phyloP scores from a whole-genome alignment of 1,140 invertebrate genomes.

The Monomorium pharaonis region DNA sequence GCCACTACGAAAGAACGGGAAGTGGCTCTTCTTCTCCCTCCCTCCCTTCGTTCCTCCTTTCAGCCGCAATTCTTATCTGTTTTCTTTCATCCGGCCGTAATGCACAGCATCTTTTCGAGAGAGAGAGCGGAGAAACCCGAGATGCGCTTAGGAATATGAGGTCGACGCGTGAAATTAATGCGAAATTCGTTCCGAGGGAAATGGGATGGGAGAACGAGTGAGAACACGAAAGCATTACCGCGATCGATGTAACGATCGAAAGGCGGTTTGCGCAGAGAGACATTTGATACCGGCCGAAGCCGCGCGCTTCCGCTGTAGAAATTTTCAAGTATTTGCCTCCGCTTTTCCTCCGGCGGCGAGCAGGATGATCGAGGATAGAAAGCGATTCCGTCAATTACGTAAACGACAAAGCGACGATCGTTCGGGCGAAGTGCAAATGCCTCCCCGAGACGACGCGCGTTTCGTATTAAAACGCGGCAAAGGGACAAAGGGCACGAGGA shows the following conservation, averaged over 20 bases:
- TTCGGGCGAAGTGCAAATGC: not conserved
- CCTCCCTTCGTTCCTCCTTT: not conserved
- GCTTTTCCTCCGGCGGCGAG: not conserved
- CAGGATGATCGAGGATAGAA: conserved; percentile 6
- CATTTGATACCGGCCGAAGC: not conserved
- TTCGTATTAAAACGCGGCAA: not conserved
- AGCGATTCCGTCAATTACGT: not conserved
- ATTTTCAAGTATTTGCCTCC: conserved; percentile 8
- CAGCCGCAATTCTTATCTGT: not conserved
- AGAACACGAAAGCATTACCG: not conserved
- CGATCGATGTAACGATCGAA: not conserved
- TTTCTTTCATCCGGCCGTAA: not conserved
- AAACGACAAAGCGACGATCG: not conserved
- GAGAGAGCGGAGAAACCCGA: not conserved
- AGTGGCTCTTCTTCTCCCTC: conserved; percentile 6
- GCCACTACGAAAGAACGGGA: conserved; percentile 8
- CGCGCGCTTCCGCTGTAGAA: not conserved
- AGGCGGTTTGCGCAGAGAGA: not conserved
- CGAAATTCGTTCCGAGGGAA: conserved; percentile 5
- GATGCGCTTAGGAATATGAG: conserved; percentile 7
- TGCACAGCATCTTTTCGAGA: conserved; percentile 6
- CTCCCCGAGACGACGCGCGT: not conserved
- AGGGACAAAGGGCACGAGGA: not conserved
- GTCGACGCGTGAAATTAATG: conserved; percentile 42
- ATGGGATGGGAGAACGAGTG: not conserved